These are phyloP conservation scores for Pollenia angustigena DNA, from an alignment of 2,888 invertebrate genomes.

Conservation along the genomic window DNA sequence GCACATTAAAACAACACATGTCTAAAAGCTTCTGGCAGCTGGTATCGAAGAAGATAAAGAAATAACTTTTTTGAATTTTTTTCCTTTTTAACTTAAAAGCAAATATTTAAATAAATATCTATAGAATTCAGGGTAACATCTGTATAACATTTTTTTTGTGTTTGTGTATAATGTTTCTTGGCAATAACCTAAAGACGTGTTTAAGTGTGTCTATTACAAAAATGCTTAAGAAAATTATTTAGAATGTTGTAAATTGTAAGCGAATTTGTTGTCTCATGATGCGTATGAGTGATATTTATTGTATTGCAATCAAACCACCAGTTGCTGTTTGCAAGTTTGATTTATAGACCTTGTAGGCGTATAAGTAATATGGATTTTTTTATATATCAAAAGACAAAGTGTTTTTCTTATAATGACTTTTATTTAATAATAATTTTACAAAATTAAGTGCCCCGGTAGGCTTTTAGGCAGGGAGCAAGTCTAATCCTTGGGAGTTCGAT, in stretches of 20 bases:
- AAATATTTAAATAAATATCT: constrained; percentile 24
- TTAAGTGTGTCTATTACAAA: constrained; percentile 14
- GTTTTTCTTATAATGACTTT: too few relatives aligned
- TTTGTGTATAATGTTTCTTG: not conserved
- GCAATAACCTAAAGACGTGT: not conserved
- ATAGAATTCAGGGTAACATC: constrained; percentile 13
- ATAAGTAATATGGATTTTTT: not conserved
- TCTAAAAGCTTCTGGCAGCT: not conserved
- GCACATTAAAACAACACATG: not conserved
- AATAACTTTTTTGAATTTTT: not conserved
- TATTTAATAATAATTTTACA: too few relatives aligned
- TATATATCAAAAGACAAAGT: not conserved
- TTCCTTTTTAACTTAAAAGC: not conserved
- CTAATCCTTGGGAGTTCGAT: too few relatives aligned
- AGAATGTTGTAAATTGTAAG: not conserved
- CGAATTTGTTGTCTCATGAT: not conserved
- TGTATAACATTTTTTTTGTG: not conserved
- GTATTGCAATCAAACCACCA: constrained; percentile 13
- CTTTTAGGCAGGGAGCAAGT: too few relatives aligned
- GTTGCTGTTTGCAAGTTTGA: constrained; percentile 15
- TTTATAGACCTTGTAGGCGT: not conserved
- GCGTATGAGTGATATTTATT: constrained; percentile 8
- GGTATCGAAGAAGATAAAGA: not conserved
- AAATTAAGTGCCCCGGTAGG: too few relatives aligned
- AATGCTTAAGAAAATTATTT: not conserved